Evolutionary conservation across 2,888 invertebrate genomes (phyloP).

Genomic region (Apotomis turbidana): DNA sequence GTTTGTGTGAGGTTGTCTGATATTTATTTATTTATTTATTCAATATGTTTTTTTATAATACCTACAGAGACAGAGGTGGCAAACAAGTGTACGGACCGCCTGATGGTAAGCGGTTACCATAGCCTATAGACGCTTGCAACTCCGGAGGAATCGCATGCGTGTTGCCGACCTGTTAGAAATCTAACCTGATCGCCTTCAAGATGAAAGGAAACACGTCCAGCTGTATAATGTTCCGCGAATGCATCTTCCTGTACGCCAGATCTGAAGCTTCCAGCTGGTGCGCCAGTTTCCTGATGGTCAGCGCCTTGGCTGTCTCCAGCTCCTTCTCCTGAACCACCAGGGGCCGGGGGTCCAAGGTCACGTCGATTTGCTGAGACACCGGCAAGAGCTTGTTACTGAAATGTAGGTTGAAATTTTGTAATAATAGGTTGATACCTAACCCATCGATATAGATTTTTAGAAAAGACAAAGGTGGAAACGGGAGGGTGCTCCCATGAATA

Average conservation of each 20-base stretch:
- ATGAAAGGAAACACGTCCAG: conserved; percentile 86
- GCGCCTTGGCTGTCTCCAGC: conserved; percentile 84
- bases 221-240: conserved; percentile 86
- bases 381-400: conserved; percentile 84
- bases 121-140: too few relatives aligned
- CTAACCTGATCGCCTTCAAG: conserved; percentile 82
- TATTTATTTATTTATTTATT: too few relatives aligned
- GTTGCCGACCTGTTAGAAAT: neutral
- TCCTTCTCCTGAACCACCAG: conserved; percentile 84
- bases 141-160: too few relatives aligned
- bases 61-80: too few relatives aligned
- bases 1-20: too few relatives aligned
- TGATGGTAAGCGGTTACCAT: too few relatives aligned
- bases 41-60: too few relatives aligned
- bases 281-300: conserved; percentile 86
- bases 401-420: neutral
- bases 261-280: conserved; percentile 88
- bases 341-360: conserved; percentile 88
- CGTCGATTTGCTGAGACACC: conserved; percentile 84
- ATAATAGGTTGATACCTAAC: too few relatives aligned
- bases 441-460: too few relatives aligned
- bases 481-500: too few relatives aligned
- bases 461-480: too few relatives aligned
- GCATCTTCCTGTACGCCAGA: conserved; percentile 85
- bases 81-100: too few relatives aligned